Base-by-base conservation (phyloP, 1,140 invertebrate species). In the Tetramorium parvispinum region DNA sequence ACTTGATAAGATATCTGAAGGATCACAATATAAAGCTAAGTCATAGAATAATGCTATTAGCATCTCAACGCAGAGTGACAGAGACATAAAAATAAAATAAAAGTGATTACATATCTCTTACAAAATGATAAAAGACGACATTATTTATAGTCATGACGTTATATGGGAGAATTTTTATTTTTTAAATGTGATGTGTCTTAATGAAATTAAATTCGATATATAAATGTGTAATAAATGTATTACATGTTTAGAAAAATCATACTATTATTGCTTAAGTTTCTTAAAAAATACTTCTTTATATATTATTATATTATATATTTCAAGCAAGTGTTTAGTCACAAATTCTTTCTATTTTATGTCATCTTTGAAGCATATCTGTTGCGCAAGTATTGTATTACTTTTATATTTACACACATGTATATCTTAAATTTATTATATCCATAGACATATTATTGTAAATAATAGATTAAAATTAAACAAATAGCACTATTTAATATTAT, bases 1-100 rank as follows among this genome's bases (percentile, higher is more conserved):
- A 96, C 91, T 91, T 96, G 24, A 96, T 96, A 76, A 93, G 95
- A 92, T 96, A 96, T 88, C 93, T 96, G 71, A 94, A 92, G 86
- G 95, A 96, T 89, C 95, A 95, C 75, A 96, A 96, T 87, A 90
- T 93, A 16, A 94, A 94, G 88, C 91, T 96, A 43, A 94, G 94
- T 85, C 93, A 94, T 71, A 95, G 93, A 85, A 94, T 96, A 89
- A 94, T 95, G 93, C 71, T 94, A 24, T 78, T 96, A 5, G 93
- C 92, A 65, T 89, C 93, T 46, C 92, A 94, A 55, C 89, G 89
- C 0, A 92, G 87, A 78, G 43, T 87, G 0, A 79, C 63, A 21
- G 70, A 85, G 21, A 3, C 68, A 13, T 87, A 61, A 73, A 86
- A 21, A 24, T n/a, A 65, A 75, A 21, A 18, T 21, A 6, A 32